These are phyloP conservation scores for Agrilus cyanescens DNA, from an alignment of 2,888 invertebrate species.

Conservation along the genomic window DNA sequence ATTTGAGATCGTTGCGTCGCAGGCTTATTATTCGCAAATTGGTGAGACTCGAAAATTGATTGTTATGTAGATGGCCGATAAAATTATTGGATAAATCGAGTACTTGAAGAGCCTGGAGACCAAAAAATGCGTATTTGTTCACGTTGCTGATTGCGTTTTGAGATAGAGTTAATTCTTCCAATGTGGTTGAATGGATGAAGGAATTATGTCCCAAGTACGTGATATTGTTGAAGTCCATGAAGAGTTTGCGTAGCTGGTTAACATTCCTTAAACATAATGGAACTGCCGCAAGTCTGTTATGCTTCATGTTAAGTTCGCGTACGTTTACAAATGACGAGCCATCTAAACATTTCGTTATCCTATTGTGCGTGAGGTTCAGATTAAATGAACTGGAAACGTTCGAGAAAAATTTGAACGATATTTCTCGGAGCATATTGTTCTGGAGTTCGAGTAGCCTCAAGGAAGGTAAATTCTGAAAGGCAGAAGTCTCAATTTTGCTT, in stretches of 20 bases:
- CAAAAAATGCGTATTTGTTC: conserved; percentile 65
- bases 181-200: conserved; percentile 55
- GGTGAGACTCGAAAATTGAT: conserved; percentile 67
- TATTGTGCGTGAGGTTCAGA: conserved; percentile 66
- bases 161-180: conserved; percentile 64
- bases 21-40: conserved; percentile 63
- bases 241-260: conserved; percentile 54
- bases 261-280: conserved; percentile 56
- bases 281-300: conserved; percentile 53
- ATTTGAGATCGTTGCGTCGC: conserved; percentile 57
- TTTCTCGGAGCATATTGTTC: conserved; percentile 58
- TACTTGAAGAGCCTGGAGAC: conserved; percentile 61
- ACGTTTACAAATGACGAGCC: conserved; percentile 45
- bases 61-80: conserved; percentile 63
- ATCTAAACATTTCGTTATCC: conserved; percentile 37
- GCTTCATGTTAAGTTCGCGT: conserved; percentile 57
- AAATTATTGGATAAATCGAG: conserved; percentile 68
- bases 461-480: conserved; percentile 65
- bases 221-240: conserved; percentile 64
- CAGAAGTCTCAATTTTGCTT: conserved; percentile 55
- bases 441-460: conserved; percentile 71
- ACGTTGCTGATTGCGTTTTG: conserved; percentile 62
- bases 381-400: conserved; percentile 61
- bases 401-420: conserved; percentile 55
- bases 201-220: conserved; percentile 57